These are phyloP conservation scores for Circaetus cinerascens DNA, from an alignment of 2,113 vertebrate species.

Conservation along the genomic window DNA sequence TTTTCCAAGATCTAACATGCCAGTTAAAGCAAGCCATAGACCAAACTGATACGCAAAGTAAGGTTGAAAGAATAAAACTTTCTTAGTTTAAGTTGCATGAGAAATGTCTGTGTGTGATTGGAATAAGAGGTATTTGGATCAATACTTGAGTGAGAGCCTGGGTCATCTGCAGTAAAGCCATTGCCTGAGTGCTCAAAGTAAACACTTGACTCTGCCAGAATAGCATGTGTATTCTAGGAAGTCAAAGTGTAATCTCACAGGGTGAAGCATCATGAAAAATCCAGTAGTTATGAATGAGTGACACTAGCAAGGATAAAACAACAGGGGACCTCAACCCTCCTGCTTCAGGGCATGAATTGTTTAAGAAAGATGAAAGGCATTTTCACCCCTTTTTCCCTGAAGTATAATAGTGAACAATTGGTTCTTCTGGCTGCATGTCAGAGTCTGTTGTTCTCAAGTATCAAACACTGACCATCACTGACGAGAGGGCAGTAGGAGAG, in stretches of 20 bases:
- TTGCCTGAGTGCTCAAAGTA: not conserved
- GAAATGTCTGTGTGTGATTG: not conserved
- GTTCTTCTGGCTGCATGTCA: not conserved
- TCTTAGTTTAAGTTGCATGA: not conserved
- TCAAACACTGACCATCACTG: not conserved
- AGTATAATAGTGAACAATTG: not conserved
- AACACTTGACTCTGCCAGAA: not conserved
- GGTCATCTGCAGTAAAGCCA: not conserved
- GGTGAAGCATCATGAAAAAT: conserved; percentile 8
- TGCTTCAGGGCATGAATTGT: not conserved
- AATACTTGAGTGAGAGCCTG: not conserved
- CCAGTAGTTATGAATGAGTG: not conserved
- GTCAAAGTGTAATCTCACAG: not conserved
- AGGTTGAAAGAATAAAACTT: not conserved
- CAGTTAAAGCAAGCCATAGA: not conserved
- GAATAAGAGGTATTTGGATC: not conserved
- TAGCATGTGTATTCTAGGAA: not conserved
- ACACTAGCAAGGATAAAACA: not conserved
- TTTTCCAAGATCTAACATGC: not conserved
- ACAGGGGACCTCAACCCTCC: not conserved
- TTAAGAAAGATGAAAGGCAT: conserved; percentile 13
- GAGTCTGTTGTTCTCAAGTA: not conserved
- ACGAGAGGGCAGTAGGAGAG: not conserved
- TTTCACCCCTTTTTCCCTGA: not conserved
- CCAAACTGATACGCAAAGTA: not conserved